Evolutionary conservation across 2,888 invertebrate species (phyloP).

Genomic region (Eupeodes latifasciatus): DNA sequence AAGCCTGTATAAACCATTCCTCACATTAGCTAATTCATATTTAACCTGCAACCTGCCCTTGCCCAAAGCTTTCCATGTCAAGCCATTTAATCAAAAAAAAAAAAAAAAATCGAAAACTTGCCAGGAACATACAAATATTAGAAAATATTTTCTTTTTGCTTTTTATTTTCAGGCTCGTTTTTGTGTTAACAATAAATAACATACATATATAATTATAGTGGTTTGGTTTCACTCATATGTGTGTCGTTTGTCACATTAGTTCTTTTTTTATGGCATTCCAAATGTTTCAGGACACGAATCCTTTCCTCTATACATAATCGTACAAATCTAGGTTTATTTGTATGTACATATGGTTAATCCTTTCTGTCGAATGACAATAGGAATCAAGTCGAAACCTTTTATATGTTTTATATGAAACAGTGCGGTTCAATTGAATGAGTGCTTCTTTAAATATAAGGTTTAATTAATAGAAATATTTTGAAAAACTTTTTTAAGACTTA

Average conservation of each 20-base stretch:
- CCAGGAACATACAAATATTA: not conserved
- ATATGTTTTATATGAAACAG: not conserved
- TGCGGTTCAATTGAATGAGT: not conserved
- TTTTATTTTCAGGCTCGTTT: not conserved
- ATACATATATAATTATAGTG: not conserved
- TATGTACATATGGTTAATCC: conserved; percentile 13
- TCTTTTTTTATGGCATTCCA: not conserved
- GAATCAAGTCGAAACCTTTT: not conserved
- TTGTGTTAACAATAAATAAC: not conserved
- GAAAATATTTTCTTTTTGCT: not conserved
- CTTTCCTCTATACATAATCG: not conserved
- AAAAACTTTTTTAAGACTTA: too few relatives aligned
- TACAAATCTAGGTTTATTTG: not conserved
- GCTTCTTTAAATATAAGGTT: not conserved
- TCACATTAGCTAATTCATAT: not conserved
- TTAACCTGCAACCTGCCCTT: not conserved
- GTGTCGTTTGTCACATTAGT: conserved; percentile 2
- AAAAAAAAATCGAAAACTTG: not conserved
- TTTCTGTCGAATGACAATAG: conserved; percentile 13
- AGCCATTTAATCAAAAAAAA: not conserved
- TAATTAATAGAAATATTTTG: not conserved
- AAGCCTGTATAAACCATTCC: too few relatives aligned
- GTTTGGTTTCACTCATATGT: conserved; percentile 11
- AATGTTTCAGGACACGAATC: conserved; percentile 18
- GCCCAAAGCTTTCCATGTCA: not conserved